Base-by-base conservation (phyloP, 2,888 invertebrate genomes). In the Eudemis profundana region DNA sequence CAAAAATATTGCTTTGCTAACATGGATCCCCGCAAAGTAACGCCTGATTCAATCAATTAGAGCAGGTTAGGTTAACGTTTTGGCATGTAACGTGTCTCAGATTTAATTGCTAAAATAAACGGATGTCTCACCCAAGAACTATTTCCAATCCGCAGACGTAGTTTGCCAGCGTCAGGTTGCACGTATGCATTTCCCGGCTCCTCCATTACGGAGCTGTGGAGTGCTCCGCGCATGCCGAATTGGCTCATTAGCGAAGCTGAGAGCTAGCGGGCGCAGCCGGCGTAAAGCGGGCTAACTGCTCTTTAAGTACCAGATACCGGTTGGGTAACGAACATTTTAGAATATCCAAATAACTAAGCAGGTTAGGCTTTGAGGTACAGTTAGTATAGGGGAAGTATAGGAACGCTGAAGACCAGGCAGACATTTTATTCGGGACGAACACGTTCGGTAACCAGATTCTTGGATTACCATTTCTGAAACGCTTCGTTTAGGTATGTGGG, bases 171-270 rank as follows among this genome's bases (percentile, higher is more conserved):
- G 21, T 29, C 21, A 27, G 15, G 51, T 14, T 36, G 67, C 68
- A 63, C 67, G 62, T 46, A 63, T 76, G 79, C 78, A 82, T 81
- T 79, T 79, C 74, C 74, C 72, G 75, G 71, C 74, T 70, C 33
- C 54, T 19, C 29, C 53, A 47, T 60, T 40, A 56, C 42, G 14
- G 21, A 7, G 44, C 47, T 29, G 51, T 29, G 60, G 19, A 36
- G 61, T 54, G 57, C 15, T 68, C 68, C 68, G 70, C 76, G 84
- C 81, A 85, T 85, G 80, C 84, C 78, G 83, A 84, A 86, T 87
- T 85, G 86, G 84, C 85, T 87, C 84, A 87, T 87, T 87, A 86
- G 63, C 14, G 49, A 5, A 27, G 27, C 54, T 10, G 54, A 54
- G 38, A 23, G 15, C 33, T 33, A 10, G 8, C 78, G 75, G 12